phyloP scores from a whole-genome alignment of 2,797 vertebrate genomes.

The Enteromius viviparus region DNA sequence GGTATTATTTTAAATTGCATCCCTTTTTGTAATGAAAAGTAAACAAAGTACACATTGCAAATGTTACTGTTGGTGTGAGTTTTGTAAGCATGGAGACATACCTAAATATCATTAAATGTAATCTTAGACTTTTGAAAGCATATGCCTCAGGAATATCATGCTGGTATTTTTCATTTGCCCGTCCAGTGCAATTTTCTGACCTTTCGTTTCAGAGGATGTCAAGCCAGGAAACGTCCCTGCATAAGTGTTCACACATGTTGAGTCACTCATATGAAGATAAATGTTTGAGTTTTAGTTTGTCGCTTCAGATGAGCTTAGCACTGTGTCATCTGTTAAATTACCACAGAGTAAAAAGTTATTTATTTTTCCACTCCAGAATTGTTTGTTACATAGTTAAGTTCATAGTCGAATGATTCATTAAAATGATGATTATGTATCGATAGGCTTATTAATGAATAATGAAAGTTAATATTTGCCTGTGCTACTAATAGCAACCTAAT shows the following conservation, averaged over 20 bases:
- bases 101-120: not conserved
- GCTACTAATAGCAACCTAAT: not conserved
- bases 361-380: not conserved
- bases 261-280: not conserved
- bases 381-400: not conserved
- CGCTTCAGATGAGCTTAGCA: not conserved
- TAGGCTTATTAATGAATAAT: not conserved
- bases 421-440: not conserved
- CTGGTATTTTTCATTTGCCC: conserved; percentile 34
- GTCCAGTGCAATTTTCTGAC: conserved; percentile 5
- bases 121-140: not conserved
- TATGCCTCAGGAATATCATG: not conserved
- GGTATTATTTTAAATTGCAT: not conserved
- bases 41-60: not conserved
- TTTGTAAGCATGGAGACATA: not conserved
- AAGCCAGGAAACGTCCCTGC: not conserved
- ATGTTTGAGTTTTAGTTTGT: not conserved
- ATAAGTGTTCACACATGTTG: conserved; percentile 24
- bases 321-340: not conserved
- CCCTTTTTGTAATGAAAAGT: not conserved
- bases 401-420: not conserved
- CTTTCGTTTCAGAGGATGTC: conserved; percentile 28
- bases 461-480: not conserved
- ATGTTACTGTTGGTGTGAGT: not conserved
- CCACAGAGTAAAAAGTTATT: not conserved